These are phyloP conservation scores for Branchinecta sandiegonensis DNA, from an alignment of 2,888 invertebrate species.

Conservation along the genomic window DNA sequence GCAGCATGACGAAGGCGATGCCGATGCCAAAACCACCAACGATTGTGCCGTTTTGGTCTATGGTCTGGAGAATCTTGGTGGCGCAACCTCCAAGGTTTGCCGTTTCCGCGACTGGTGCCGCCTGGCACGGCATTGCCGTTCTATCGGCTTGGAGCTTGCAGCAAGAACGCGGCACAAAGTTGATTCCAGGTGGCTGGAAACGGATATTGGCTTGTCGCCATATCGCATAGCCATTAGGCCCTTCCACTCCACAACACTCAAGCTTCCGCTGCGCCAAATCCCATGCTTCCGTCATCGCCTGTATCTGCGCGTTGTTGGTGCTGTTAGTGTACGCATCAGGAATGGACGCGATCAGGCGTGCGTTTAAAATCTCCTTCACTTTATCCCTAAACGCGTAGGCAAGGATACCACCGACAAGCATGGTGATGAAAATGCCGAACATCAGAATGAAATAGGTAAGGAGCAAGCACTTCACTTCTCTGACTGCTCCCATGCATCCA, in stretches of 20 bases:
- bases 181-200: conserved; percentile 22
- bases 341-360: conserved; percentile 61
- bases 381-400: conserved; percentile 79
- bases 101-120: conserved; percentile 44
- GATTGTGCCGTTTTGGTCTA: conserved; percentile 58
- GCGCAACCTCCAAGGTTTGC: conserved; percentile 62
- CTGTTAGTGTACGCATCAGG: conserved; percentile 35
- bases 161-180: conserved; percentile 30
- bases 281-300: conserved; percentile 64
- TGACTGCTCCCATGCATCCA: conserved; percentile 84
- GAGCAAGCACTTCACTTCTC: conserved; percentile 84
- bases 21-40: conserved; percentile 66
- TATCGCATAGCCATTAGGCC: conserved; percentile 53
- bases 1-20: conserved; percentile 67
- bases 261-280: conserved; percentile 69
- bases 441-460: conserved; percentile 77
- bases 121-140: conserved; percentile 43
- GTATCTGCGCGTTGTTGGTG: conserved; percentile 47
- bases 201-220: conserved; percentile 41
- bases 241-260: conserved; percentile 67
- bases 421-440: conserved; percentile 72
- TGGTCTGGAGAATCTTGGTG: conserved; percentile 49
- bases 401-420: conserved; percentile 77
- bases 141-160: conserved; percentile 25
- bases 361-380: conserved; percentile 55